phyloP scores from a whole-genome alignment of 2,888 invertebrate genomes.

The Lasioglossum villosulum region DNA sequence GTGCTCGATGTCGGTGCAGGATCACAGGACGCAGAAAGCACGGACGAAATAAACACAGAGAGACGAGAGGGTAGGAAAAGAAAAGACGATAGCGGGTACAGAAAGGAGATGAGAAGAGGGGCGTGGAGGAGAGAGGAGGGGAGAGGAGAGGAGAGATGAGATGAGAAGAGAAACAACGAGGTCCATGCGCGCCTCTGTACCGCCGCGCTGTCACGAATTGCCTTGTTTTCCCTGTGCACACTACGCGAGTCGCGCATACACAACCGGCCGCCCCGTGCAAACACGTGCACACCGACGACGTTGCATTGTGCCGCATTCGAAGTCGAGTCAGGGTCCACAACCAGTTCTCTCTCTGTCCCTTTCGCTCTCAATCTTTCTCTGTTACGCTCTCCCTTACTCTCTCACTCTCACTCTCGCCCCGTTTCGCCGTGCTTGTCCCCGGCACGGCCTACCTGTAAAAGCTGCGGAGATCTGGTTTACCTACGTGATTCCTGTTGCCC shows the following conservation, averaged over 20 bases:
- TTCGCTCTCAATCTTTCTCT: conserved; percentile 30
- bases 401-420: conserved; percentile 25
- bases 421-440: conserved; percentile 21
- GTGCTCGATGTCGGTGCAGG: conserved; percentile 20
- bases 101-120: background rate
- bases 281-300: conserved; percentile 50
- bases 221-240: conserved; percentile 66
- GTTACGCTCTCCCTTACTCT: conserved; percentile 15
- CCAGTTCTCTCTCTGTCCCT: conserved; percentile 45
- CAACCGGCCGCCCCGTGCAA: conserved; percentile 16
- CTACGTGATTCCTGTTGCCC: conserved; percentile 58
- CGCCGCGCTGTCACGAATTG: conserved; percentile 68
- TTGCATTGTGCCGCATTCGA: conserved; percentile 59
- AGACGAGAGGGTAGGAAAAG: background rate
- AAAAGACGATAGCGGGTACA: background rate
- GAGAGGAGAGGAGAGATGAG: background rate
- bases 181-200: conserved; percentile 49
- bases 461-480: conserved; percentile 56
- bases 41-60: conserved; percentile 19
- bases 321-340: conserved; percentile 61
- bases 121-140: background rate
- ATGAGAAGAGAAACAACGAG: conserved; percentile 29
- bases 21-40: conserved; percentile 18
- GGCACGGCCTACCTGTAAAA: conserved; percentile 60
- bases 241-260: conserved; percentile 32